A percentile compares a stretch with the other conserved stretches of the same genome.
Evolutionary conservation across 2,888 invertebrate genomes (phyloP).

Genomic region (Subacronicta megacephala): DNA sequence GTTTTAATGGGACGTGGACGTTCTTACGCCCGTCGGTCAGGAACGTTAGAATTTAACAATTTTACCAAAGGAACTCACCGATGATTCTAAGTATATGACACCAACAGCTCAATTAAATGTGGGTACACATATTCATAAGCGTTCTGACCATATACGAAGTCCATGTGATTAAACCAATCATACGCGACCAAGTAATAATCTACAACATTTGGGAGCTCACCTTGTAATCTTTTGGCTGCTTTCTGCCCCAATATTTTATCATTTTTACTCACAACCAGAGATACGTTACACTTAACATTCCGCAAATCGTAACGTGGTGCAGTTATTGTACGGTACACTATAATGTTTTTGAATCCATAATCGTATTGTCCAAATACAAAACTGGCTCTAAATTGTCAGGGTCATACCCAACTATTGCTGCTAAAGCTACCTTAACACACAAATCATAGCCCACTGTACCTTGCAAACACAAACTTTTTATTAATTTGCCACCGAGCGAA

Average conservation of each 20-base stretch:
- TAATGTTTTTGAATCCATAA: slow-evolving; percentile 12
- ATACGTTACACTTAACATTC: slow-evolving; percentile 22
- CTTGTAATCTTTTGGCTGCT: slow-evolving; percentile 5
- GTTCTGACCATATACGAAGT: slow-evolving; percentile 10
- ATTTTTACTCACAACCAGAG: slow-evolving; percentile 12
- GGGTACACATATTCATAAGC: slow-evolving; percentile 21
- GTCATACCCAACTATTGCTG: slow-evolving; percentile 10
- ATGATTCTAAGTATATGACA: slow-evolving; percentile 2
- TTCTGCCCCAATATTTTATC: slow-evolving; percentile 15
- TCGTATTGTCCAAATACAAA: slow-evolving; percentile 22
- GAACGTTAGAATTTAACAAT: no score
- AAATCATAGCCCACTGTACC: slow-evolving; percentile 26
- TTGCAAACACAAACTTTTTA: slow-evolving; percentile 25
- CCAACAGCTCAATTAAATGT: slow-evolving; percentile 14
- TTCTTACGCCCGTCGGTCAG: no score
- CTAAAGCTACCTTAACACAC: slow-evolving; percentile 9
- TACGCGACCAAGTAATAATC: slow-evolving; percentile 9
- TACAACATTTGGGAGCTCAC: slow-evolving; percentile 23
- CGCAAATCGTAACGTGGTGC: slow-evolving; percentile 25
- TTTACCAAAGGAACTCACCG: no score
- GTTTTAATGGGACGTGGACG: no score
- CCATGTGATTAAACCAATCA: slow-evolving; percentile 25
- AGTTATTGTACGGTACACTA: slow-evolving; percentile 9
- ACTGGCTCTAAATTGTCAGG: slow-evolving; percentile 5
- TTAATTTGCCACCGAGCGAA: slow-evolving; percentile 1